phyloP scores from a whole-genome alignment of 2,113 vertebrate genomes.

The Rissa tridactyla region DNA sequence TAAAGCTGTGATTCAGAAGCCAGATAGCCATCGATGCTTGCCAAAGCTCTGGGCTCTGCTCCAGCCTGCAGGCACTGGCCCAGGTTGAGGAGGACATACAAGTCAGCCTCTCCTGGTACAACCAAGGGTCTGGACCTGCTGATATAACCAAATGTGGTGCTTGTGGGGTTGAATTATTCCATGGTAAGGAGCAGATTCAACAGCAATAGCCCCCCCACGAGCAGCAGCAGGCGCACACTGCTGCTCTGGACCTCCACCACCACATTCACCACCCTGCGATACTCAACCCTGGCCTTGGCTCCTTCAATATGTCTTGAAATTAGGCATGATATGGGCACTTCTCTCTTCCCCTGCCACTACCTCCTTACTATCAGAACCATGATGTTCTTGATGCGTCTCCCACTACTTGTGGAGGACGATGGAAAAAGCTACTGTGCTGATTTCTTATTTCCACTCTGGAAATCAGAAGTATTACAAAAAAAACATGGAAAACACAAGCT shows the following conservation, averaged over 20 bases:
- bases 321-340: fast-evolving
- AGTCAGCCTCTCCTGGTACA: not conserved
- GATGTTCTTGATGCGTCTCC: fast-evolving
- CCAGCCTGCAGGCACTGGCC: not conserved
- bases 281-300: not conserved
- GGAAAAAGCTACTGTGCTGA: not conserved
- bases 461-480: not conserved
- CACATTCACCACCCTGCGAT: fast-evolving
- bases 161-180: not conserved
- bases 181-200: not conserved
- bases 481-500: not conserved
- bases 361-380: fast-evolving
- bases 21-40: not conserved
- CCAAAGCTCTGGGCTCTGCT: not conserved
- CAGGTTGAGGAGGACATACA: not conserved
- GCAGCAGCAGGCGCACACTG: not conserved
- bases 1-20: not conserved
- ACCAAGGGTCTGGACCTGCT: not conserved
- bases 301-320: not conserved
- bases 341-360: not conserved
- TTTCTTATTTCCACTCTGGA: not conserved
- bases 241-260: not conserved
- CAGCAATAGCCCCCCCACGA: not conserved
- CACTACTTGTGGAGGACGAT: not conserved
- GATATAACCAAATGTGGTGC: fast-evolving